Percentiles rank a stretch among this genome's conserved stretches.
These are phyloP conservation scores for Tetramorium simillimum DNA, from an alignment of 1,140 invertebrate species.

Conservation along the genomic window DNA sequence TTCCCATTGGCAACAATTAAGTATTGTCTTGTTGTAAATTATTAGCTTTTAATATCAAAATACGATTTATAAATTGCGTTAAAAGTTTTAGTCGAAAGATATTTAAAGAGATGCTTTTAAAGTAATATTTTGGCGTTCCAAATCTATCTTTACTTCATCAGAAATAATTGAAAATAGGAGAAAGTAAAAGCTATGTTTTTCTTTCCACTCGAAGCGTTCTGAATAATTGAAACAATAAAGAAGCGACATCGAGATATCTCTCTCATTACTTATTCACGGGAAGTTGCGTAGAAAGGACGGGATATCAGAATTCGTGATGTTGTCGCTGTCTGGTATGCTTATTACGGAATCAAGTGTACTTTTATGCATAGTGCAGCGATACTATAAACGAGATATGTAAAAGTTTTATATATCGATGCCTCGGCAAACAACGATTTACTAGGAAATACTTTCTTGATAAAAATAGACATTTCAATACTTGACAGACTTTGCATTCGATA, in stretches of 20 bases:
- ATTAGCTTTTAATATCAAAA: not conserved
- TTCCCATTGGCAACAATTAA: not conserved
- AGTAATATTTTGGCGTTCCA: not conserved
- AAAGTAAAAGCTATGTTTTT: not conserved
- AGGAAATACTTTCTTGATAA: not conserved
- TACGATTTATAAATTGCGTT: not conserved
- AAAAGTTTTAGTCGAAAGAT: not conserved
- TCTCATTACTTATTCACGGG: not conserved
- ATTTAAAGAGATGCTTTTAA: not conserved
- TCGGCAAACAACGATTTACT: not conserved
- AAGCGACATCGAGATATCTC: not conserved
- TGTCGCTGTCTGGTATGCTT: not conserved
- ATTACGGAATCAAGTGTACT: not conserved
- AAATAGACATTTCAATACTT: not conserved
- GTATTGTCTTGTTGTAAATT: not conserved
- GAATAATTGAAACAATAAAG: constrained; percentile 12
- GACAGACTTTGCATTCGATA: not conserved
- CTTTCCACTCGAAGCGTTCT: not conserved
- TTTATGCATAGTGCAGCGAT: constrained; percentile 2
- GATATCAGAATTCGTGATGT: constrained; percentile 2
- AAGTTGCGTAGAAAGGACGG: not conserved
- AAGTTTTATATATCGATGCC: not conserved
- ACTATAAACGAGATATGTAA: not conserved
- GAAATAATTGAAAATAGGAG: not conserved
- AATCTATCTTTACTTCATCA: not conserved